A percentile compares a stretch with the other conserved stretches of the same genome.
These are phyloP conservation scores for Drosophila lacicola DNA, from an alignment of 2,888 invertebrate genomes.

Conservation along the genomic window DNA sequence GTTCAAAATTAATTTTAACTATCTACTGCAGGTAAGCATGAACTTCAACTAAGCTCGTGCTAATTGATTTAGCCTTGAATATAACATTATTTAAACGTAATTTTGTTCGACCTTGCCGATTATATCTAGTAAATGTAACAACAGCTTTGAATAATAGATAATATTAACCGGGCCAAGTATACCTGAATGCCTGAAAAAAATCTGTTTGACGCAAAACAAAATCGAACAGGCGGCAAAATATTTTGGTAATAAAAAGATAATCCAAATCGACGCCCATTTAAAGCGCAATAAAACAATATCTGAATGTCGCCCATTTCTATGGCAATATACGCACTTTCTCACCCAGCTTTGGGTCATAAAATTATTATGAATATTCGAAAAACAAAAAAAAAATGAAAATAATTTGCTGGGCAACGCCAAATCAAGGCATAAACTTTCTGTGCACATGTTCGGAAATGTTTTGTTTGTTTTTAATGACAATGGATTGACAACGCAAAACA, in stretches of 20 bases:
- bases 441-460: slow-evolving; percentile 50
- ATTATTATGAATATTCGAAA: slow-evolving; percentile 46
- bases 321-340: slow-evolving; percentile 27
- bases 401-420: slow-evolving; percentile 42
- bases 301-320: slow-evolving; percentile 38
- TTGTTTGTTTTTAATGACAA: slow-evolving; percentile 80
- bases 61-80: slow-evolving; percentile 21
- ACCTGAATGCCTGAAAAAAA: background rate
- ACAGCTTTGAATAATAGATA: slow-evolving; percentile 10
- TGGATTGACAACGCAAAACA: slow-evolving; percentile 72
- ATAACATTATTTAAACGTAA: slow-evolving; percentile 2
- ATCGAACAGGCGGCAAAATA: slow-evolving; percentile 9
- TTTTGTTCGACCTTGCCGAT: slow-evolving; percentile 32
- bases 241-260: slow-evolving; percentile 7
- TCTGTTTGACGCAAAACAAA: background rate
- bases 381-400: slow-evolving; percentile 7
- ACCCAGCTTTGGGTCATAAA: slow-evolving; percentile 19
- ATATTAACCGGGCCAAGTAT: background rate
- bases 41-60: background rate
- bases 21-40: background rate
- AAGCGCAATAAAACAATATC: slow-evolving; percentile 31
- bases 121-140: slow-evolving; percentile 4
- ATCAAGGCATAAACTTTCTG: slow-evolving; percentile 43
- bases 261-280: slow-evolving; percentile 34
- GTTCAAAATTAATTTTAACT: background rate